Conservation (phyloP, 2,888 invertebrate genomes). For the Lasioglossum malachurum region DNA sequence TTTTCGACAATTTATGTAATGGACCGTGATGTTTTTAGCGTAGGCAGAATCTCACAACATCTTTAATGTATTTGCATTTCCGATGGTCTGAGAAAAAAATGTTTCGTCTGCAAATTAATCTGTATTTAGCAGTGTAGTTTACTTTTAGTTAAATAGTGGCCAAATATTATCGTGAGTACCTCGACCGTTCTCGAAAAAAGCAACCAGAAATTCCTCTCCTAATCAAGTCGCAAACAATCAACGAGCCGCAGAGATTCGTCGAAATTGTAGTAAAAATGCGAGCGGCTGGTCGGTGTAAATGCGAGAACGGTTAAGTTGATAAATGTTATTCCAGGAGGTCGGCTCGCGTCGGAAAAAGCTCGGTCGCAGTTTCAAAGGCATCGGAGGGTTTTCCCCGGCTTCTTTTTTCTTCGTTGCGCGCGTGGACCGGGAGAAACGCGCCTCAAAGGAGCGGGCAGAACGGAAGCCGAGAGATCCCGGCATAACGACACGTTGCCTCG, state of each 20-base stretch:
- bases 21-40: too few species aligned
- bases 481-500: slow-evolving; percentile 54
- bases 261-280: background rate
- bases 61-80: too few species aligned
- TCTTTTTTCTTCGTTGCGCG: background rate
- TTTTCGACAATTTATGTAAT: too few species aligned
- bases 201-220: background rate
- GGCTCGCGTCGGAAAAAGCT: background rate
- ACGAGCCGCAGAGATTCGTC: background rate
- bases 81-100: too few species aligned
- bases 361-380: background rate
- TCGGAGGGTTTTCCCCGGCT: background rate
- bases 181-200: too few species aligned
- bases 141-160: too few species aligned
- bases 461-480: slow-evolving; percentile 23
- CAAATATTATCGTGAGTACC: too few species aligned
- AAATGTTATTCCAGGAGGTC: slow-evolving; percentile 1
- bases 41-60: too few species aligned
- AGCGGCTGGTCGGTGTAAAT: background rate
- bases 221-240: background rate
- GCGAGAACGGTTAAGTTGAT: slow-evolving; percentile 5
- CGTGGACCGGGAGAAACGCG: background rate
- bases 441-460: slow-evolving; percentile 2
- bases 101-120: too few species aligned
- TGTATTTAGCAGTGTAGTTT: too few species aligned